Base-by-base conservation (phyloP, 2,113 vertebrate species). In the Ornithorhynchus anatinus region DNA sequence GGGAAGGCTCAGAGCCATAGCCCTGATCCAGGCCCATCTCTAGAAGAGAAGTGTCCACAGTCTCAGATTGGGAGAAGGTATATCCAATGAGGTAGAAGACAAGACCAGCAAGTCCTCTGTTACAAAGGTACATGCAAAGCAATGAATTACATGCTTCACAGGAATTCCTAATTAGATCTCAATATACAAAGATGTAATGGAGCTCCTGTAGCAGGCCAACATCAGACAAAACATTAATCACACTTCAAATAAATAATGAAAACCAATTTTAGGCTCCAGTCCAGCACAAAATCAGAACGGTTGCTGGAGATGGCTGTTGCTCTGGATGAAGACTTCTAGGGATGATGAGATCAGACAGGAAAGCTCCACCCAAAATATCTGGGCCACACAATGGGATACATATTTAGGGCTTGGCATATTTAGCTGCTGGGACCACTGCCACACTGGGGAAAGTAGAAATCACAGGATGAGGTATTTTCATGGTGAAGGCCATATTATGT, bases 191-290 rank as follows among this genome's bases (percentile, higher is more conserved):
- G 67, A 60, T 47, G 48, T 69, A 75, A 12, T 0, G 15, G 75
- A 79, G 71, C 69, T 74, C 29, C 44, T 63, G 58, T 54, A 62
- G 58, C 44, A 2, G 20, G 75, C 38, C 76, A 67, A 45, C 68
- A 6, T 66, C 77, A 80, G 59, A 43, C 59, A 65, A 31, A 29
- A 56, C 36, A 62, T 77, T 88, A 69, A 69, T 89, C 82, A 84
- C 4, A 53, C 85, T 88, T 84, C 84, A 82, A 75, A 86, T 88
- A 84, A 88, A 91, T 88, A 85, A 89, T 90, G 84, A 81, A 90
- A 88, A 79, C 1, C 0, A 35, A 76, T 69, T 54, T 87, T 64
- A 84, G 35, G 54, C 37, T 2, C 63, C 16, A 3, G 65, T 3
- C 1, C 25, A 63, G 63, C 52, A 68, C 33, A 0, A 62, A 59